Conservation (phyloP, 2,113 vertebrate genomes). For the Myanophis thanlyinensis region DNA sequence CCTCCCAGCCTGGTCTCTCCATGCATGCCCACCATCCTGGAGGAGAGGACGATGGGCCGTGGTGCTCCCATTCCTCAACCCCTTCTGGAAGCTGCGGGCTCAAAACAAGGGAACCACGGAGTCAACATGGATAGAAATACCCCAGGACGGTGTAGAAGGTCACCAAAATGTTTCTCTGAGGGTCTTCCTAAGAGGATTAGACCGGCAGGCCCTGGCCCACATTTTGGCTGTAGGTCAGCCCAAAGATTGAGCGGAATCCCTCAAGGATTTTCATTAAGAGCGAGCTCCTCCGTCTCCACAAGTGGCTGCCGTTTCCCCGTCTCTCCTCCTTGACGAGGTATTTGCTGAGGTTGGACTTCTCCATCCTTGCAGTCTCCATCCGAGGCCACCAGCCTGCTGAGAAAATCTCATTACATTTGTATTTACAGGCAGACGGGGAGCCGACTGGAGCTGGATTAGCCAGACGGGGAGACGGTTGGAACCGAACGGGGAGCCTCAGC, state of each 20-base stretch:
- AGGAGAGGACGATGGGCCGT: too few species aligned
- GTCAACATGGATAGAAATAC: accelerated
- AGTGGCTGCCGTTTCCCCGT: conserved; percentile 42
- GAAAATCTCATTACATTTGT: conserved; percentile 56
- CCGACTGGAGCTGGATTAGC: neutral
- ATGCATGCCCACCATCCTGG: neutral
- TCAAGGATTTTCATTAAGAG: conserved; percentile 69
- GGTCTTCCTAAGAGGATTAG: conserved; percentile 73
- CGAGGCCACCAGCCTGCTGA: conserved; percentile 55
- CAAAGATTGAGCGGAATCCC: conserved; percentile 41
- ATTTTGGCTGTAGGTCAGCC: conserved; percentile 54
- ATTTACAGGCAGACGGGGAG: conserved; percentile 29
- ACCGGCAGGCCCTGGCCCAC: conserved; percentile 45
- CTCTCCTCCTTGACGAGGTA: conserved; percentile 35
- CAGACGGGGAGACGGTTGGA: neutral
- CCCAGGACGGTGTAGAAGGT: conserved; percentile 35
- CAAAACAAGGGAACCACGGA: neutral
- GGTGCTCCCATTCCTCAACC: neutral
- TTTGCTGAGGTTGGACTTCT: conserved; percentile 66
- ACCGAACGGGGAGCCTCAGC: accelerated
- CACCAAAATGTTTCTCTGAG: conserved; percentile 53
- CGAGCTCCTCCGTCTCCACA: conserved; percentile 45
- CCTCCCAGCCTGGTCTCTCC: neutral
- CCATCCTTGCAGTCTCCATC: neutral
- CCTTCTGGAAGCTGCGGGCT: neutral